Conservation (phyloP, 2,113 vertebrate genomes). For the Eretmochelys imbricata region DNA sequence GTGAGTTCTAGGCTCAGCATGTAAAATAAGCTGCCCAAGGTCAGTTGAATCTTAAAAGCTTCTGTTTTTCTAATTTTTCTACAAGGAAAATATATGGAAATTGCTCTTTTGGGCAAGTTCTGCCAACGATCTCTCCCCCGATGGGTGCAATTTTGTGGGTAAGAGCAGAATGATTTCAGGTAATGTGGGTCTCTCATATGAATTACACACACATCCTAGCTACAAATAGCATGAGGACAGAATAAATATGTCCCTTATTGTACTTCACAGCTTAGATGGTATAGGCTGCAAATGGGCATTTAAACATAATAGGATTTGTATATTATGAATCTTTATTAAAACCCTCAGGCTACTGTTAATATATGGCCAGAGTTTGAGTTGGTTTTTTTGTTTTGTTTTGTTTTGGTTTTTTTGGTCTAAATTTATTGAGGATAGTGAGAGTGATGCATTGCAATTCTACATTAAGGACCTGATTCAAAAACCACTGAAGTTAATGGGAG, state of each 20-base stretch:
- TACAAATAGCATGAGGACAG: not conserved
- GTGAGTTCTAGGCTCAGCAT: not conserved
- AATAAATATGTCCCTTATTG: not conserved
- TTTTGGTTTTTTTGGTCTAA: not conserved
- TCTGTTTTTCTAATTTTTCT: not conserved
- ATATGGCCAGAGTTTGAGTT: not conserved
- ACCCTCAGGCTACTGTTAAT: not conserved
- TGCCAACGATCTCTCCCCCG: not conserved
- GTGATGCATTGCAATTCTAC: not conserved
- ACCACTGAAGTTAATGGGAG: not conserved
- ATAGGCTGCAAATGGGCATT: not conserved
- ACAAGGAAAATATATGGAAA: not conserved
- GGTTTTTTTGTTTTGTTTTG: too few species aligned
- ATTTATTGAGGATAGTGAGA: not conserved
- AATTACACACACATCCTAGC: rapidly evolving
- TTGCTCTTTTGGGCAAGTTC: conserved; percentile 3
- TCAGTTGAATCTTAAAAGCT: rapidly evolving
- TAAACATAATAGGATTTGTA: not conserved
- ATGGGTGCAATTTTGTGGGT: not conserved
- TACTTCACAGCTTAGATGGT: not conserved
- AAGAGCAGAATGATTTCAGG: not conserved
- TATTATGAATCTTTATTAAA: not conserved
- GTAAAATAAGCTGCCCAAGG: not conserved
- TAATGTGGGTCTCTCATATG: rapidly evolving
- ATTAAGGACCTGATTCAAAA: not conserved